These are phyloP conservation scores for Drosophila lutescens DNA, from an alignment of 2,888 invertebrate genomes.

Conservation along the genomic window DNA sequence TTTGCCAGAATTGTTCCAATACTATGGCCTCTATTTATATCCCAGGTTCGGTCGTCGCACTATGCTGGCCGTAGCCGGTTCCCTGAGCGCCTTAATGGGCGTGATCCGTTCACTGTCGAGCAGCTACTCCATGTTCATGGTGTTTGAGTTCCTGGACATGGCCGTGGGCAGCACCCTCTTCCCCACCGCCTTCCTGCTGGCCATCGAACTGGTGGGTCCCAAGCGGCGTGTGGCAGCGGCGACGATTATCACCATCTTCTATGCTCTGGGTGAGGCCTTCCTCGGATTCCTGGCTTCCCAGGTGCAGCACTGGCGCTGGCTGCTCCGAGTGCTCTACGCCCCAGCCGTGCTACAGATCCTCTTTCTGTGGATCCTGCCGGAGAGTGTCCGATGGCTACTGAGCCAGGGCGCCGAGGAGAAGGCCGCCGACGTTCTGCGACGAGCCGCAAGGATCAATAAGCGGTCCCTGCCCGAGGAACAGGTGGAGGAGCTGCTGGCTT, in stretches of 20 bases:
- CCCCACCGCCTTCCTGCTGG: conserved; percentile 89
- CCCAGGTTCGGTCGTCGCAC: conserved; percentile 86
- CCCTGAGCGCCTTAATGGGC: conserved; percentile 88
- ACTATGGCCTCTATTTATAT: not conserved
- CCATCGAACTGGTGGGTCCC: conserved; percentile 91
- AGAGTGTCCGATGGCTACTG: conserved; percentile 91
- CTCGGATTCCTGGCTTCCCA: conserved; percentile 89
- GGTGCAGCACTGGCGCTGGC: conserved; percentile 88
- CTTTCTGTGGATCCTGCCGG: conserved; percentile 88
- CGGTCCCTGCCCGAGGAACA: conserved; percentile 66
- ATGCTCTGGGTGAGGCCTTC: conserved; percentile 88
- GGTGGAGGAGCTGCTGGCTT: conserved; percentile 61
- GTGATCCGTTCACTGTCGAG: conserved; percentile 89
- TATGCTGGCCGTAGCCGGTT: conserved; percentile 86
- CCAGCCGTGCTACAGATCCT: conserved; percentile 89
- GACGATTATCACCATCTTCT: conserved; percentile 88
- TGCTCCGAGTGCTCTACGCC: conserved; percentile 88
- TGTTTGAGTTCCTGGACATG: conserved; percentile 90
- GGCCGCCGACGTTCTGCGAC: conserved; percentile 86
- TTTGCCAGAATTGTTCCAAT: not conserved
- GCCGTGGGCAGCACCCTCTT: conserved; percentile 89
- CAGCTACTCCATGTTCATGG: conserved; percentile 88
- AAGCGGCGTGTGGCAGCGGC: conserved; percentile 89
- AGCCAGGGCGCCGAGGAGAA: conserved; percentile 86
- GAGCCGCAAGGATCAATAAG: conserved; percentile 87